These are phyloP conservation scores for Drosophila mimica DNA, from an alignment of 2,888 invertebrate genomes.

Conservation along the genomic window DNA sequence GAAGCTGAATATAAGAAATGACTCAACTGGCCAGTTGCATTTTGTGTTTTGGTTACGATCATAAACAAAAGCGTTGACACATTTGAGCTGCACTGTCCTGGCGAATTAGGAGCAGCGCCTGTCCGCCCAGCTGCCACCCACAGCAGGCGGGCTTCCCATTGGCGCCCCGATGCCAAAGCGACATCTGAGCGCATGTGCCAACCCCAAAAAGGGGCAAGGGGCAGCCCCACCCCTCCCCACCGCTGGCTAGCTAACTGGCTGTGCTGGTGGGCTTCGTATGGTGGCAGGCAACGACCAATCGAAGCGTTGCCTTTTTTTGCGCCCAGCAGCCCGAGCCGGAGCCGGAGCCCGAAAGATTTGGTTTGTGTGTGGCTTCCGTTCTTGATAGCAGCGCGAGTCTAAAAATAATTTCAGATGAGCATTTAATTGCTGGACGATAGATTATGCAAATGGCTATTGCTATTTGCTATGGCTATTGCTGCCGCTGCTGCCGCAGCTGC, in stretches of 20 bases:
- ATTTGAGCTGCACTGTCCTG: background rate
- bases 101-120: constrained; percentile 31
- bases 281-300: constrained; percentile 54
- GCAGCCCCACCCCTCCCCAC: constrained; percentile 11
- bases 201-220: constrained; percentile 1
- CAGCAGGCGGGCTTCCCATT: constrained; percentile 57
- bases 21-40: background rate
- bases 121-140: constrained; percentile 44
- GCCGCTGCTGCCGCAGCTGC: background rate
- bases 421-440: constrained; percentile 39
- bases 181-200: constrained; percentile 47
- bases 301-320: constrained; percentile 48
- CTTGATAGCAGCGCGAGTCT: constrained; percentile 37
- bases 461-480: background rate
- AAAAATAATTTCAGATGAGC: constrained; percentile 41
- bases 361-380: constrained; percentile 47
- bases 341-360: constrained; percentile 36
- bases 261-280: constrained; percentile 1
- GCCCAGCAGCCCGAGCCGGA: constrained; percentile 17
- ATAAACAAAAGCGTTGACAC: background rate
- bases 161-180: constrained; percentile 42
- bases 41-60: constrained; percentile 26
- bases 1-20: background rate
- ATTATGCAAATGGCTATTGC: constrained; percentile 25
- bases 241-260: background rate